Percentiles rank a stretch among this genome's conserved stretches.
Conservation (phyloP, 1,140 invertebrate species). For the Drosophila rufa region DNA sequence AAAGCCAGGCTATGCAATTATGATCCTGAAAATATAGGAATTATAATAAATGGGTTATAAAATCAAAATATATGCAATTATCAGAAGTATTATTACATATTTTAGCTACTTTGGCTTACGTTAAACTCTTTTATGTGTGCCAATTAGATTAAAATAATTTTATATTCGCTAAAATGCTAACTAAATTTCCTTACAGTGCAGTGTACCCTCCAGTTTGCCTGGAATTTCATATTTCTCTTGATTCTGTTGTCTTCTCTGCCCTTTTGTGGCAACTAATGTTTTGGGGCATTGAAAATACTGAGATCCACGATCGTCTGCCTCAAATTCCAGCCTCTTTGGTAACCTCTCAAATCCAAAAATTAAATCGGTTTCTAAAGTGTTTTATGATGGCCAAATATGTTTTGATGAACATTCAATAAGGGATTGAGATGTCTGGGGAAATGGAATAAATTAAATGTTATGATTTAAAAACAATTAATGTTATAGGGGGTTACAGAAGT, state of each 20-base stretch:
- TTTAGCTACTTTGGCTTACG: background rate
- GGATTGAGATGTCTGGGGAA: background rate
- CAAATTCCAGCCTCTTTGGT: background rate
- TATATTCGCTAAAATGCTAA: background rate
- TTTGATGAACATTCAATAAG: constrained; percentile 1
- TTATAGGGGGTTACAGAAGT: background rate
- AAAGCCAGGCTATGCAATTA: constrained; percentile 4
- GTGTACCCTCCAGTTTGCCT: constrained; percentile 41
- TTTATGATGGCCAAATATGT: constrained; percentile 24
- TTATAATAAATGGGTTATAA: constrained; percentile 1
- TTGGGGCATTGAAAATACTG: constrained; percentile 28
- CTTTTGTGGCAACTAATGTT: constrained; percentile 59
- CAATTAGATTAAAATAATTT: background rate
- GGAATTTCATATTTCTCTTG: constrained; percentile 70
- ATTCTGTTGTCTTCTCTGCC: constrained; percentile 46
- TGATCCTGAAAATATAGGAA: background rate
- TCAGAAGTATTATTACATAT: too few species aligned
- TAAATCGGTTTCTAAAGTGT: constrained; percentile 32
- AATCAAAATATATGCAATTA: background rate
- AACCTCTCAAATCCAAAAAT: constrained; percentile 10
- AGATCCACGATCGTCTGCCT: constrained; percentile 10
- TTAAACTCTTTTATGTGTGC: background rate
- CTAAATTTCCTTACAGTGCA: constrained; percentile 9
- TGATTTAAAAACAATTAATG: too few species aligned
- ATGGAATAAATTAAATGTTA: background rate